These are phyloP conservation scores for Gryon sp. DNA, from an alignment of 1,140 invertebrate species.

Conservation along the genomic window DNA sequence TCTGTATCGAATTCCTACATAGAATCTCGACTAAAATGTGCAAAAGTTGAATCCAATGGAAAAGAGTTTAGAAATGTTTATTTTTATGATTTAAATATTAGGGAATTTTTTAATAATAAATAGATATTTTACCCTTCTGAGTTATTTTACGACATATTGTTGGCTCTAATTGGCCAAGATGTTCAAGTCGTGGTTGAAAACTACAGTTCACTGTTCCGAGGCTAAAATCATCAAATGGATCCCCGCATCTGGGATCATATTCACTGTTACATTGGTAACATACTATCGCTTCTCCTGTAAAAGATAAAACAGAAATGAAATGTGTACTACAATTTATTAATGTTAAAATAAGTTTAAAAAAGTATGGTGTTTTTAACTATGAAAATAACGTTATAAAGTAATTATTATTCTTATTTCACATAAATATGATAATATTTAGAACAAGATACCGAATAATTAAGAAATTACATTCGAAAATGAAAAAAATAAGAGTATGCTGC, in stretches of 20 bases:
- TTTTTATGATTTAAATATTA: no score
- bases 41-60: no score
- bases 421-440: no score
- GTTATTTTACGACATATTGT: constrained; percentile 88
- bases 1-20: no score
- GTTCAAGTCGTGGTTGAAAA: constrained; percentile 84
- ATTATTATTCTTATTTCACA: no score
- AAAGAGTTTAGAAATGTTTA: no score
- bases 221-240: constrained; percentile 90
- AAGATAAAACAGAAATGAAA: not conserved
- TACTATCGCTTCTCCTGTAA: constrained; percentile 78
- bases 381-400: no score
- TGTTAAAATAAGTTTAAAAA: no score
- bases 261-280: constrained; percentile 93
- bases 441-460: not conserved
- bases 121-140: constrained; percentile 83
- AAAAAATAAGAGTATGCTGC: constrained; percentile 46
- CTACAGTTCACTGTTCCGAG: constrained; percentile 91
- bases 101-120: not conserved
- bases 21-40: no score
- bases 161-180: constrained; percentile 83
- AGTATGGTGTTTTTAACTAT: no score
- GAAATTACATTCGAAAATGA: constrained; percentile 27
- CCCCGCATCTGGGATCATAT: constrained; percentile 90
- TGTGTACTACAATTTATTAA: no score